Base-by-base conservation (phyloP, 2,888 invertebrate genomes). In the Oeneis ivallda region DNA sequence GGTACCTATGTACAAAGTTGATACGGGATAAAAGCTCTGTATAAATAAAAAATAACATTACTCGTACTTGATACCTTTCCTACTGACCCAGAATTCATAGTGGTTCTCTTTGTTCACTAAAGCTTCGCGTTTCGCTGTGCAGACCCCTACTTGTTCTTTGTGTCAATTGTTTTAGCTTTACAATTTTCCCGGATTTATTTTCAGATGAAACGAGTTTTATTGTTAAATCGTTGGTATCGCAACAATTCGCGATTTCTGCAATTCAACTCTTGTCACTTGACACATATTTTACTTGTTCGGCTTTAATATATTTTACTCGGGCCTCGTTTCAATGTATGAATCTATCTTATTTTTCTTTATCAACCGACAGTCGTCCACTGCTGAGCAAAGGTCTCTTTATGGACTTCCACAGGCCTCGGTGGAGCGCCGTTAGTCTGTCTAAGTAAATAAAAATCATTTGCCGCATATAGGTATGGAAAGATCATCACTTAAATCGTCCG, bases 211-310 rank as follows among this genome's bases (percentile, higher is more conserved):
- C 9, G 19, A 49, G 37, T 37, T 59, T 37, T 59, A 59, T 49
- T 59, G 45, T 45, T 67, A 50, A 62, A 62, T 60, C 34, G 50
- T 26, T 41, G 59, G 59, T 67, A 60, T 52, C 54, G 53, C 65
- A 62, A 62, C 65, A 50, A 56, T 67, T 56, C 56, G 58, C 59
- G 45, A 69, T 67, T 67, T 57, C 15, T 56, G 43, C 32, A 39
- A 37, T 60, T 65, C 59, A 58, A 45, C 56, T 69, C 47, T 45
- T 62, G 39, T 6, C 50, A 64, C 64, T 67, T 67, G 64, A 67
- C 67, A 67, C 19, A 67, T 56, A 54, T 62, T 56, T 62, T 54
- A 57, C 34, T 58, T 62, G 50, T 43, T 58, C 13, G 62, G 39
- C 58, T 47, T 62, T 54, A 34, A 26, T 26, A 26, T 26, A 26